Base-by-base conservation (phyloP, 2,797 vertebrate genomes). In the Helicolenus hilgendorfi region DNA sequence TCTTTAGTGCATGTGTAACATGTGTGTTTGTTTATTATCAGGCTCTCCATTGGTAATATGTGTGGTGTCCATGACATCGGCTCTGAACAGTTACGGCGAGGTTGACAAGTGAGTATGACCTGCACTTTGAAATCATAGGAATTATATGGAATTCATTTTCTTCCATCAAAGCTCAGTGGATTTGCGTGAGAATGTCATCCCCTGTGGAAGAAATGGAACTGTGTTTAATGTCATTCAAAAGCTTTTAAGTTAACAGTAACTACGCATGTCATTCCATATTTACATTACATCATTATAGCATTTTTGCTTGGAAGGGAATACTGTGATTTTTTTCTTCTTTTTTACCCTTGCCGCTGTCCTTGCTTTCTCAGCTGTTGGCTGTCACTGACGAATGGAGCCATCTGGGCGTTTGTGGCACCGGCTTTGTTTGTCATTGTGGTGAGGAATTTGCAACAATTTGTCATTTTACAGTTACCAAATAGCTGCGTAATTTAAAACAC, bases 371-470 rank as follows among this genome's bases (percentile, higher is more conserved):
- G 99, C 95, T 99, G 99, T 91, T 99, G 99, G 99, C 96, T 99
- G 22, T 99, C 98, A 0, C 89, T 99, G 82, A 94, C 97, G 70
- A 97, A 97, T 0, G 98, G 98, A 3, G 98, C 98, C 41, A 98
- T 99, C 95, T 99, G 99, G 99, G 99, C 99, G 15, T 99, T 99
- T 36, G 99, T 99, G 85, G 99, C 98, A 2, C 99, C 99, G 0
- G 98, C 98, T 0, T 88, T 99, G 86, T 97, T 98, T 85, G 98
- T 99, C 24, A 98, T 99, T 45, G 93, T 98, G 98, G 99, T 99
- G 97, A 83, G 98, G 91, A 83, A 71, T 67, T 59, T 53, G 35
- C 18, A 36, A 1, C 29, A 56, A 58, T 36, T 27, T 56, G 4
- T 45, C 2, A 11, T 35, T 79, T 70, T 49, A 58, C 70, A 71